phyloP scores from a whole-genome alignment of 2,113 vertebrate species.

The Anarrhichthys ocellatus region DNA sequence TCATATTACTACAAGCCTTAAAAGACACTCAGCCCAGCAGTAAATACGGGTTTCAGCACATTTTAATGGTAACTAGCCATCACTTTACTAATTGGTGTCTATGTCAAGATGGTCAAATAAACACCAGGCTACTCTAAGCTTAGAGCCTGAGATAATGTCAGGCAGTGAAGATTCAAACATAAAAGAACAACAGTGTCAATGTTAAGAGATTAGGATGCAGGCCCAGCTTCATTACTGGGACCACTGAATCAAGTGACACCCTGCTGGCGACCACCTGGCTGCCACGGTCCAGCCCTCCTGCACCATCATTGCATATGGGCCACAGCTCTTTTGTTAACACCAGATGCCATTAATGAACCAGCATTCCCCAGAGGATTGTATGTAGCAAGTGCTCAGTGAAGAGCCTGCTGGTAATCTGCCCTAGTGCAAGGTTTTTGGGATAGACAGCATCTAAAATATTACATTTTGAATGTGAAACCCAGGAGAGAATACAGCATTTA shows the following conservation, averaged over 20 bases:
- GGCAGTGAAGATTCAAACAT: slow-evolving; percentile 4
- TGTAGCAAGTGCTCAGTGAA: slow-evolving; percentile 45
- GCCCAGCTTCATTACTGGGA: slow-evolving; percentile 44
- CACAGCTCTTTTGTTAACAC: slow-evolving; percentile 74
- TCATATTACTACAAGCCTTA: not conserved
- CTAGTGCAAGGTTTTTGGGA: not conserved
- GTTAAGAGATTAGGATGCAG: slow-evolving; percentile 49
- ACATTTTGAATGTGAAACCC: not conserved
- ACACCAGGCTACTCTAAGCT: slow-evolving; percentile 6
- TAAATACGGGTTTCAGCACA: slow-evolving; percentile 1
- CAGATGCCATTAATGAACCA: slow-evolving; percentile 79
- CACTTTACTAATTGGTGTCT: not conserved
- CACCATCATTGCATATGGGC: slow-evolving; percentile 68
- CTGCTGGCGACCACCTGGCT: slow-evolving; percentile 80
- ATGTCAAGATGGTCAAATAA: slow-evolving; percentile 17
- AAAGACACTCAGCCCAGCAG: not conserved
- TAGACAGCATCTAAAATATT: not conserved
- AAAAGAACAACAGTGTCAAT: slow-evolving; percentile 37
- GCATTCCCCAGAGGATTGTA: slow-evolving; percentile 65
- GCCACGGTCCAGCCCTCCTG: slow-evolving; percentile 46
- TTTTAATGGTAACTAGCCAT: not conserved
- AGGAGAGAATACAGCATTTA: not conserved
- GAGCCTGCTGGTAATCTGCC: slow-evolving; percentile 20
- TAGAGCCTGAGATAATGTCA: not conserved
- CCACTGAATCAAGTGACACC: slow-evolving; percentile 64